A percentile compares a stretch with the other conserved stretches of the same genome.
These are phyloP conservation scores for Coreius guichenoti DNA, from an alignment of 2,797 vertebrate genomes.

Conservation along the genomic window DNA sequence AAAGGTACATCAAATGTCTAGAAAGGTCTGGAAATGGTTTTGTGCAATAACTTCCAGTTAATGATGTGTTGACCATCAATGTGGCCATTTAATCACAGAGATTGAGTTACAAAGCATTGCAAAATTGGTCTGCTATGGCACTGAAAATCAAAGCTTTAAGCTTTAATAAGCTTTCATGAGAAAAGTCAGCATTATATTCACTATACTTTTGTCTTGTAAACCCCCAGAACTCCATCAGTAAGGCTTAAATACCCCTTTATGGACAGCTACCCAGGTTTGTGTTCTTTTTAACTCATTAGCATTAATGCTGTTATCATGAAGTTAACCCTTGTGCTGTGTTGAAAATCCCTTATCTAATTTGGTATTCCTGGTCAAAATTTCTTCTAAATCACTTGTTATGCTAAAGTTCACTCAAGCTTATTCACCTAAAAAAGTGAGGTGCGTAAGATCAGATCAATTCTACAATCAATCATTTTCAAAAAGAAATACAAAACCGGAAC, in stretches of 20 bases:
- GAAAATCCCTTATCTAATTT: background rate
- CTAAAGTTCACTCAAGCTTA: background rate
- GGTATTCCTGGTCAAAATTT: no score
- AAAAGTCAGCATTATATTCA: background rate
- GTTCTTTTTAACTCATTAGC: background rate
- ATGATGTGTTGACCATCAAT: background rate
- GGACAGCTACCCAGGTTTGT: background rate
- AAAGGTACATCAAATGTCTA: background rate
- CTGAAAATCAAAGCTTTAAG: background rate
- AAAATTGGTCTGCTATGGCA: background rate
- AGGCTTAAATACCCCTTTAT: background rate
- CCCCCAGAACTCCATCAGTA: background rate
- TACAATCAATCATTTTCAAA: background rate
- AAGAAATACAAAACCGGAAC: background rate
- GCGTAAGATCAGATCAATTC: no score
- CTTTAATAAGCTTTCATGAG: background rate
- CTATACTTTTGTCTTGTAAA: background rate
- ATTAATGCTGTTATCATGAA: background rate
- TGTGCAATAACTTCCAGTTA: background rate
- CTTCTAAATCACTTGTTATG: background rate
- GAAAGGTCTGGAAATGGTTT: background rate
- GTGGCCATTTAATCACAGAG: background rate
- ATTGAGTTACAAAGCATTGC: background rate
- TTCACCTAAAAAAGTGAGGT: background rate
- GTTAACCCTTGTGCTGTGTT: background rate